A percentile compares a stretch with the other conserved stretches of the same genome.
phyloP scores from a whole-genome alignment of 2,113 vertebrate species.

The Muscicapa adusta region DNA sequence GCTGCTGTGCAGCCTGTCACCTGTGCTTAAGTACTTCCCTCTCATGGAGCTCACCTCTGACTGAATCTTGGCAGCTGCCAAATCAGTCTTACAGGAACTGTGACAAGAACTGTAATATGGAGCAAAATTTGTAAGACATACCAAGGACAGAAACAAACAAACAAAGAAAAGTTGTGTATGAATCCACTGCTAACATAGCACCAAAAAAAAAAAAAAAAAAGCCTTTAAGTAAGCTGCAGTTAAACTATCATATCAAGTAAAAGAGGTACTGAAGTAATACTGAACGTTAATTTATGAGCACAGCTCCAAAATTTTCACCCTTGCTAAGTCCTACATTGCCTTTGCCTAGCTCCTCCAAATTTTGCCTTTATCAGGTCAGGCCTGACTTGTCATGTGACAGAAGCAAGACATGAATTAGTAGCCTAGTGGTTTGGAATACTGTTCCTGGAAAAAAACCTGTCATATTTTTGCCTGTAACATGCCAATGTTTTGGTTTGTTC shows the following conservation, averaged over 20 bases:
- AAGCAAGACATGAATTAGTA: not conserved
- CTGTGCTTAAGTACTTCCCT: constrained; percentile 34
- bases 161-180: not conserved
- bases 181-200: not conserved
- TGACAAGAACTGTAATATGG: not conserved
- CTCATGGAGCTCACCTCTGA: constrained; percentile 40
- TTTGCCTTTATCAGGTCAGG: not conserved
- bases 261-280: not conserved
- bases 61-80: constrained; percentile 59
- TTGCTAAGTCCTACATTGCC: not conserved
- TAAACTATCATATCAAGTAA: not conserved
- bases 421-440: not conserved
- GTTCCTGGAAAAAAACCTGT: not conserved
- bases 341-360: not conserved
- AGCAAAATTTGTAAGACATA: constrained; percentile 39
- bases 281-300: not conserved
- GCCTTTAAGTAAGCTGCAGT: not conserved
- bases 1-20: constrained; percentile 41
- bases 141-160: not conserved
- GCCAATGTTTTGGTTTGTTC: not conserved
- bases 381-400: not conserved
- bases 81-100: constrained; percentile 20
- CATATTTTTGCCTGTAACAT: not conserved
- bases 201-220: not conserved
- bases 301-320: not conserved